A percentile compares a stretch with the other conserved stretches of the same genome.
Evolutionary conservation across 1,140 invertebrate species (phyloP).

Genomic region (Leptinotarsa texana): DNA sequence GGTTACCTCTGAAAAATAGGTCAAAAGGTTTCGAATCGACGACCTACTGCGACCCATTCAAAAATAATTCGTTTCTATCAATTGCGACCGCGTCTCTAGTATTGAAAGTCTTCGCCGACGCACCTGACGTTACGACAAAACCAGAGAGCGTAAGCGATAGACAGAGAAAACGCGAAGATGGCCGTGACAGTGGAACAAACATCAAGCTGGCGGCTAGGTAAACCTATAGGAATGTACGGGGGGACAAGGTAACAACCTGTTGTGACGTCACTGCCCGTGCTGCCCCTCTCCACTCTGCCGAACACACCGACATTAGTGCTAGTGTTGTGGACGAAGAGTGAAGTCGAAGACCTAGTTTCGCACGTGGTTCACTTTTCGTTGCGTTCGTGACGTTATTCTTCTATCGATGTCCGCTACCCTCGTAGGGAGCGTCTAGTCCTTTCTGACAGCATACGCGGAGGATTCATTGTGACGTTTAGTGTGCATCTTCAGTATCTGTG

Average conservation of each 20-base stretch:
- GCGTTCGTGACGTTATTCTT: background rate
- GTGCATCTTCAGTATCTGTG: background rate
- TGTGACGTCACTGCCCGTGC: conserved; percentile 49
- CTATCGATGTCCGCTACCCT: background rate
- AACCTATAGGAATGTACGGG: conserved; percentile 48
- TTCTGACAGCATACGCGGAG: background rate
- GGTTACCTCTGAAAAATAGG: background rate
- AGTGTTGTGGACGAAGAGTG: conserved; percentile 26
- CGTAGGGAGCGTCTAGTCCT: no score
- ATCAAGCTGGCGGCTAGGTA: conserved; percentile 44
- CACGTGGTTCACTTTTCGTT: conserved; percentile 19
- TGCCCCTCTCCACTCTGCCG: conserved; percentile 34
- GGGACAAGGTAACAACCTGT: conserved; percentile 54
- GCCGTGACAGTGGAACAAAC: conserved; percentile 52
- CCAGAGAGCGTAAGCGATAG: conserved; percentile 26
- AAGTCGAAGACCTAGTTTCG: conserved; percentile 23
- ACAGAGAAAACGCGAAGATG: conserved; percentile 42
- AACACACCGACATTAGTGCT: conserved; percentile 29
- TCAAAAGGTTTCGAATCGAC: background rate
- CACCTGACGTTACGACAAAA: conserved; percentile 33
- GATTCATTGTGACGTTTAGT: background rate
- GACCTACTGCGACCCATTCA: background rate
- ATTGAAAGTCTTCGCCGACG: background rate
- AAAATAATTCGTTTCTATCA: no score
- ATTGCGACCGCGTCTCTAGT: no score